These are phyloP conservation scores for Drosophila mulleri DNA, from an alignment of 2,888 invertebrate genomes.

Conservation along the genomic window DNA sequence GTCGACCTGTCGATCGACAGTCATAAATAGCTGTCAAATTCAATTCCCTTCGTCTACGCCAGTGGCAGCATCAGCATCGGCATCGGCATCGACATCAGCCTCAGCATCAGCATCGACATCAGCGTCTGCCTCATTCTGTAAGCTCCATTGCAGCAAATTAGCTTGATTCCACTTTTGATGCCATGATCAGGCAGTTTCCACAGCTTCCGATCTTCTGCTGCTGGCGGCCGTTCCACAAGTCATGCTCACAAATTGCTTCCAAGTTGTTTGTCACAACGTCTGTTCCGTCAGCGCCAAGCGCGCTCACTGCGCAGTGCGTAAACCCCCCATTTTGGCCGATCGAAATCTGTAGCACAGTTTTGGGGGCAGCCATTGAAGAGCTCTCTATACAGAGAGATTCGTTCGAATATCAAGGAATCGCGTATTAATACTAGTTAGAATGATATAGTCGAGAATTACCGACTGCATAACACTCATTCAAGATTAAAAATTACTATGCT, in stretches of 20 bases:
- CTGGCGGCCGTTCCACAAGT: constrained; percentile 43
- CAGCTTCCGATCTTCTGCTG: constrained; percentile 50
- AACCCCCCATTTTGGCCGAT: not conserved
- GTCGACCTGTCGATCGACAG: constrained; percentile 62
- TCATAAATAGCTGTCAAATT: constrained; percentile 71
- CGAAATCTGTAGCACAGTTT: constrained; percentile 35
- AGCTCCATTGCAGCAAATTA: constrained; percentile 76
- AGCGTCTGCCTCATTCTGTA: constrained; percentile 37
- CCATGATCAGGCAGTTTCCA: constrained; percentile 57
- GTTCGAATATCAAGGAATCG: not conserved
- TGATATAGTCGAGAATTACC: not conserved
- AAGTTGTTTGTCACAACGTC: constrained; percentile 49
- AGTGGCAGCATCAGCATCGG: not conserved
- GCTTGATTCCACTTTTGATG: constrained; percentile 56
- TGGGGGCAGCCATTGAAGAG: not conserved
- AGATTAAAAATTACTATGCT: too few species aligned
- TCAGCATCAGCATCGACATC: not conserved
- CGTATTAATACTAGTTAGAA: not conserved
- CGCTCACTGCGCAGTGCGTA: not conserved
- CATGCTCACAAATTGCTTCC: constrained; percentile 64
- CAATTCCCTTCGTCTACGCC: constrained; percentile 47
- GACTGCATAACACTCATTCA: not conserved
- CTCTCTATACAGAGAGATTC: not conserved
- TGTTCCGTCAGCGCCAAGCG: not conserved
- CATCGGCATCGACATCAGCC: constrained; percentile 1